Evolutionary conservation across 92 coral and sea anemone genomes (phyloP), one percentile per base, ranked within the genome.

Genomic region (Epizoanthus fatuus): DNA sequence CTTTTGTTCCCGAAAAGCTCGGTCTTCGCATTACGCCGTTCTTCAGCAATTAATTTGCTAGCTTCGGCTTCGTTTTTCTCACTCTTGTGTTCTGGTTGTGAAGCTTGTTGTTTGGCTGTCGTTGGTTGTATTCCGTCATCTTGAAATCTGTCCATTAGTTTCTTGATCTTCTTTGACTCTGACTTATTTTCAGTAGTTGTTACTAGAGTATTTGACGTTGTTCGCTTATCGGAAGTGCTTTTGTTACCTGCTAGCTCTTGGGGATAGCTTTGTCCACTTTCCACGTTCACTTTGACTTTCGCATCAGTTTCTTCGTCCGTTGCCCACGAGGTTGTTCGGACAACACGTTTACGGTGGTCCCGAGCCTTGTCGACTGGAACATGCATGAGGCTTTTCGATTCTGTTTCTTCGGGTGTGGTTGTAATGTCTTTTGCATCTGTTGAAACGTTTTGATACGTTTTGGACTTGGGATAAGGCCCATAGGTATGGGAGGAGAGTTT

Each of bases 311-410:
- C 69, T 45, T 60, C 82, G 0, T 77, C 71, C 7, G 71, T 56
- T 44, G 70, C 71, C 82, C 82, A 77, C 9, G 82, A 77, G 7
- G 82, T 14, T 44, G 40, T 59, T 77, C 82, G 65, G 25, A 77
- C 17, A 45, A 44, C 25, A 19, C 70, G 37, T 44, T 44, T 44
- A 19, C 37, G 5, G 44, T 17, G 14, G 9, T 69, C 63, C 45
- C 44, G 37, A 69, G 58, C 70, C 69, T 19, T 59, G 15, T 77
- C 58, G 8, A 77, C 57, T 19, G 62, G 69, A 19, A 77, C 69
- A 8, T 77, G 37, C 82, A 77, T 77, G 38, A 60, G 16, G 71
- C 71, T 77, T 77, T 77, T 77, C 19, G 38, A 11, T n/a, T 77
- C 58, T 11, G 40, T 39, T 62, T 60, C 25, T 59, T 42, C 42